phyloP scores from a whole-genome alignment of 2,797 vertebrate genomes.

The Gambelia wislizenii region DNA sequence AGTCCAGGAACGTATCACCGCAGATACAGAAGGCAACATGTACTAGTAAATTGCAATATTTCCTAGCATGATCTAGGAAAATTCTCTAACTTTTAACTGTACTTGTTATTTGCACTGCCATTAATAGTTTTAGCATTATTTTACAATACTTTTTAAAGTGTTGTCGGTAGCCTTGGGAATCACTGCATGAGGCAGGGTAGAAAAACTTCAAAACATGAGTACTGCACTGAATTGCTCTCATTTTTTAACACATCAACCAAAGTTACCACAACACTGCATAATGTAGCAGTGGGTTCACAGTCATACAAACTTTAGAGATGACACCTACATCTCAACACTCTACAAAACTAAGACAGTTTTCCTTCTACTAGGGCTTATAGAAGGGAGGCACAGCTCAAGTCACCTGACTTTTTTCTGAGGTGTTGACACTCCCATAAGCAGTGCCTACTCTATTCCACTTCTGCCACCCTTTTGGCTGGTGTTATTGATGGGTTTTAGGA shows the following conservation, averaged over 20 bases:
- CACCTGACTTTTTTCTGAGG: neutral
- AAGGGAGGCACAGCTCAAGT: neutral
- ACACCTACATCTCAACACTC: neutral
- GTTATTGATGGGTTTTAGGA: neutral
- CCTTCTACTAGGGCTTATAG: neutral
- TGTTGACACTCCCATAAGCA: too few species aligned
- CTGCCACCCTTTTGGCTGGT: neutral
- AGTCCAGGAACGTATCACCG: too few species aligned
- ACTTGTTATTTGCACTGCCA: neutral
- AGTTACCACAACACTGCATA: neutral
- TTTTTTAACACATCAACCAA: neutral
- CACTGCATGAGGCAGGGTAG: too few species aligned
- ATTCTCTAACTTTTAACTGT: neutral
- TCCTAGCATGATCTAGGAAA: neutral
- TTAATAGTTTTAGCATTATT: neutral
- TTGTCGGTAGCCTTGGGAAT: too few species aligned
- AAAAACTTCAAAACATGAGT: too few species aligned
- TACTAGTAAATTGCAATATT: neutral
- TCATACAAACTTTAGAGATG: neutral
- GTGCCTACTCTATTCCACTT: neutral
- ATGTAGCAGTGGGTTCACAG: neutral
- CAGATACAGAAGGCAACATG: neutral
- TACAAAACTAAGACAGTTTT: neutral
- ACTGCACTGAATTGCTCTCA: neutral
- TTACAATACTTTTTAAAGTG: too few species aligned